Base-by-base conservation (phyloP, 2,797 vertebrate genomes). In the Acanthis flammea region DNA sequence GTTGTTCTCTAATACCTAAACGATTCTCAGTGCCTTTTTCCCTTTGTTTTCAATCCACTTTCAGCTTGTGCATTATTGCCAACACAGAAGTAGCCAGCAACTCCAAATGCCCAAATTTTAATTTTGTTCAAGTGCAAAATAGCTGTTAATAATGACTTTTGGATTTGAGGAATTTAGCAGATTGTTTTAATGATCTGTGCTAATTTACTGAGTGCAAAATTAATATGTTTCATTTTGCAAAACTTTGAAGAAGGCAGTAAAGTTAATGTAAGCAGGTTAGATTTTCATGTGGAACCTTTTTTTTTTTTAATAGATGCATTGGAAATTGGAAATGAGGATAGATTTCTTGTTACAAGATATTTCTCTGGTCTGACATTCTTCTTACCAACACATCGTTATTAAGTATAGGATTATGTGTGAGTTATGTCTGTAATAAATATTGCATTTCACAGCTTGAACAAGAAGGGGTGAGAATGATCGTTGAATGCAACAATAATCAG, bases 331-430 rank as follows among this genome's bases (percentile, higher is more conserved):
- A 91, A 90, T 61, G 8, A 72, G 19, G 84, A 58, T 28, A 37
- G 10, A 45, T 77, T 89, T 54, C 30, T 77, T 19, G 17, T 50
- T 71, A 42, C 5, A 50, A 83, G 85, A 57, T 58, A 19, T 50
- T 61, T 19, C 10, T 77, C 1, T 51, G 24, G 23, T 60, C 42
- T 58, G 18, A 37, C 19, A 30, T 67, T 39, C 12, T 41, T 67
- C 13, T 63, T 73, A n/a, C 24, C 24, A 37, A 30, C 28, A 25
- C 19, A 25, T 33, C 0, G 0, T 24, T 62, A 7, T 55, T 21
- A 63, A 57, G 14, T 50, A 19, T n/a, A 30, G 0, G 0, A 44
- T 68, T 82, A 62, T 37, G 16, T 37, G 31, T 28, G 47, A 45
- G 14, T 62, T 68, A 54, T 27, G 12, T 76, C 31, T 30, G 6